Conservation (phyloP, 2,797 vertebrate genomes). For the Poeciliopsis turneri region DNA sequence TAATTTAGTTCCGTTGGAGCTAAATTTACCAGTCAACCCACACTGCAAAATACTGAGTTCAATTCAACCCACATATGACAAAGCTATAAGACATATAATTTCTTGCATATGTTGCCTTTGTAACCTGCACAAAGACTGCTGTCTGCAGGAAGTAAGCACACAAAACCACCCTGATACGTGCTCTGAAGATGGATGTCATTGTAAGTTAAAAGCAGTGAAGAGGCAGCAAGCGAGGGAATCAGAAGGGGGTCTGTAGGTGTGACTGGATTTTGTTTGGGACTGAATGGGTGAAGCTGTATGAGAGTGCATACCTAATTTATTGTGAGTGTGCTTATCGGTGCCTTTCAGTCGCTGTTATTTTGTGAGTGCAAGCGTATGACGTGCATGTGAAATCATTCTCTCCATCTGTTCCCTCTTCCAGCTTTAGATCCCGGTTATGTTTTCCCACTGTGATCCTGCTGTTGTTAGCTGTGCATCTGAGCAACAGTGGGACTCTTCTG, state of each 20-base stretch:
- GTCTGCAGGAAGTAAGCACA: conserved; percentile 27
- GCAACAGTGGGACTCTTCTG: conserved; percentile 33
- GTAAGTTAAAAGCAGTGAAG: conserved; percentile 23
- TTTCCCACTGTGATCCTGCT: conserved; percentile 73
- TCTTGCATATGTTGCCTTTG: conserved; percentile 53
- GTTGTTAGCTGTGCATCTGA: conserved; percentile 60
- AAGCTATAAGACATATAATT: conserved; percentile 22
- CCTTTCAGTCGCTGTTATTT: conserved; percentile 13
- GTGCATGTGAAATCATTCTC: conserved; percentile 47
- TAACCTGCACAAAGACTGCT: conserved; percentile 43
- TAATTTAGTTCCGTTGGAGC: background rate
- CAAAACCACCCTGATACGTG: conserved; percentile 21
- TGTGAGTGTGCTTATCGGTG: conserved; percentile 23
- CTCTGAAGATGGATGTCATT: conserved; percentile 9
- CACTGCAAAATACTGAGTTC: conserved; percentile 1
- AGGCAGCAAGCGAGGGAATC: conserved; percentile 18
- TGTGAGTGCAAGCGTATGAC: conserved; percentile 27
- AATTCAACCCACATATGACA: conserved; percentile 42
- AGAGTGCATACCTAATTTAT: conserved; percentile 19
- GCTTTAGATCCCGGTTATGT: conserved; percentile 61
- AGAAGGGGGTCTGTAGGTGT: conserved; percentile 21
- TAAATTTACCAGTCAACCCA: conserved; percentile 16
- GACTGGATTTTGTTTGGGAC: conserved; percentile 14
- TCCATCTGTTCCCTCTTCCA: conserved; percentile 71
- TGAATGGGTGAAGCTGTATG: conserved; percentile 29